phyloP scores from a whole-genome alignment of 2,113 vertebrate species.

The Megaleporinus macrocephalus region DNA sequence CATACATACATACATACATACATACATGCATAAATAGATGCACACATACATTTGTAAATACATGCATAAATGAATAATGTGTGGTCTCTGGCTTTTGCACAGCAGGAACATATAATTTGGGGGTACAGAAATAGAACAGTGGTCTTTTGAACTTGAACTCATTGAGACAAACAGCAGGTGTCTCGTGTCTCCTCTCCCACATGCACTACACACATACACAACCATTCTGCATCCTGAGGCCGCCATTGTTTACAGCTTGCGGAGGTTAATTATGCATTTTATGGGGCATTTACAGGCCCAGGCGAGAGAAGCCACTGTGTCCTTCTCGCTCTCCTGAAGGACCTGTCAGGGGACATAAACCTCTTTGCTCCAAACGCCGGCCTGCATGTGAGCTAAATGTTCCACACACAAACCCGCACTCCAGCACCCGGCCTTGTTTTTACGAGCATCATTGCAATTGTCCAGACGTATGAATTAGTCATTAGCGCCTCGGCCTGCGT shows the following conservation, averaged over 20 bases:
- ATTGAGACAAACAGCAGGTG: not conserved
- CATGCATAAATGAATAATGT: no score
- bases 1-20: no score
- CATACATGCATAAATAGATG: no score
- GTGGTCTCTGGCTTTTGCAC: no score
- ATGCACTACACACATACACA: not conserved
- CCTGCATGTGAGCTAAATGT: conserved; percentile 45
- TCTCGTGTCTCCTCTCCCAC: not conserved
- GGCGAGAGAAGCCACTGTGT: conserved; percentile 20
- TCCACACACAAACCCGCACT: conserved; percentile 23
- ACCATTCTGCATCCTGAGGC: conserved; percentile 6
- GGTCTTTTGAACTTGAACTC: not conserved
- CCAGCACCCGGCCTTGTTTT: conserved; percentile 22
- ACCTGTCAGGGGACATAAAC: conserved; percentile 39
- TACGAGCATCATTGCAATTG: conserved; percentile 16
- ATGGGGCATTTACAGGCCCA: conserved; percentile 35
- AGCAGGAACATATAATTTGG: not conserved
- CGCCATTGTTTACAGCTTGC: conserved; percentile 40
- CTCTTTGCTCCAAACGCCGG: conserved; percentile 36
- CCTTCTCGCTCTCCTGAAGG: conserved; percentile 39
- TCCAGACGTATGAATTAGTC: conserved; percentile 30
- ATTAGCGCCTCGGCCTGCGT: conserved; percentile 20
- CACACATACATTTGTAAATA: no score
- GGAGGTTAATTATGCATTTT: conserved; percentile 45
- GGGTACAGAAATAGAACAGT: not conserved